Evolutionary conservation across 2,888 invertebrate species (phyloP), one percentile per base, ranked within the genome.

Genomic region (Aphodius granarius): DNA sequence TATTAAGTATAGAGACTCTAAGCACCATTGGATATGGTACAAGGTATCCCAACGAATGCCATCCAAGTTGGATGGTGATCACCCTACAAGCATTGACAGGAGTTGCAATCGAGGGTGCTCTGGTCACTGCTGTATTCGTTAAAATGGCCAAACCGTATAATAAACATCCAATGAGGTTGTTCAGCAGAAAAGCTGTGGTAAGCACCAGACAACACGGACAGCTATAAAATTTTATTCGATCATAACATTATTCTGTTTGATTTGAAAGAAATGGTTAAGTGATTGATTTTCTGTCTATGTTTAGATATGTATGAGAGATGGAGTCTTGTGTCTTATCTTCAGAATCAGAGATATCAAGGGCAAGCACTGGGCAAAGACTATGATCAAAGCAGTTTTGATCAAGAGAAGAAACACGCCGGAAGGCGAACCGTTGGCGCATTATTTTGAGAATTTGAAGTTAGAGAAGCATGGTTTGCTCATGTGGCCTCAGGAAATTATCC

Each of bases 401-500:
- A 86, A 92, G 88, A 90, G 91, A 4, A 85, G 91, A 71, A 79
- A 75, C 16, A 94, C 94, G 86, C 94, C 94, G 0, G 78, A 80
- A n/a, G 81, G 81, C 43, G 94, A 95, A 85, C 84, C 91, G 16
- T 88, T 95, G 5, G 91, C 92, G 18, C 92, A 94, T 86, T 92
- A 93, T 83, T 94, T 95, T 82, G 90, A 91, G 79, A 91, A 92
- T 82, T 88, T 96, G 77, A 89, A 91, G 78, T 84, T 93, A 76
- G 89, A 90, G 84, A 91, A 92, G 75, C 90, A 92, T 74, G 91
- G 92, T 0, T 91, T 93, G 20, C 85, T 90, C 18, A 90, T 95
- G 64, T 97, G 96, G 95, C 97, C 97, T 0, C 92, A 95, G 82
- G 94, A 95, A 0, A 91, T 97, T 15, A 93, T 94, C 16, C 97